Percentiles rank a stretch among this genome's conserved stretches.
These are phyloP conservation scores for Solenodon paradoxus DNA, from an alignment of 2,113 vertebrate genomes.

Conservation along the genomic window DNA sequence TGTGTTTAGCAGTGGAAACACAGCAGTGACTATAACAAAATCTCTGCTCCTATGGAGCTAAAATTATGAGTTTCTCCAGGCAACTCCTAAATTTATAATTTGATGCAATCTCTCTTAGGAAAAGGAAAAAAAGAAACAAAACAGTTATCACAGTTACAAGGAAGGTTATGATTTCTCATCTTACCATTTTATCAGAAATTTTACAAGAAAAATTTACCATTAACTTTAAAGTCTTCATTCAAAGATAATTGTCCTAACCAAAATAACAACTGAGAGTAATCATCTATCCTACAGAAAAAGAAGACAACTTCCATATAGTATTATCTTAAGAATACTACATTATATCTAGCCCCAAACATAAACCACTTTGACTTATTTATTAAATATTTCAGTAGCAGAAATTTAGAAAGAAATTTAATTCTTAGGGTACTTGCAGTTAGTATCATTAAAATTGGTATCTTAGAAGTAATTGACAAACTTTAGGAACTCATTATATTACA, in stretches of 20 bases:
- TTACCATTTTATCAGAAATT: too few species aligned
- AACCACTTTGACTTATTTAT: not conserved
- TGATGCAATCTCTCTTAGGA: not conserved
- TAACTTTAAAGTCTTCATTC: not conserved
- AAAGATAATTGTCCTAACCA: not conserved
- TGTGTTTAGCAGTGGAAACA: not conserved
- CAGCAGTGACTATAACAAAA: not conserved
- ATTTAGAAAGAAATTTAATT: not conserved
- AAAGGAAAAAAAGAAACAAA: not conserved
- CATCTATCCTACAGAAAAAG: not conserved
- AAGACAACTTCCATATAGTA: not conserved
- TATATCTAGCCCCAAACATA: not conserved
- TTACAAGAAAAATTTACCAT: conserved; percentile 1
- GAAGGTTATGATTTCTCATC: not conserved
- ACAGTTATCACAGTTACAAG: not conserved
- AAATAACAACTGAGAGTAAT: not conserved
- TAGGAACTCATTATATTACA: not conserved
- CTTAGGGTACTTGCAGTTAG: not conserved
- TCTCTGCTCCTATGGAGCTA: not conserved
- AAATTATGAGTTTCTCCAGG: not conserved
- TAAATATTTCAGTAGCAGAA: not conserved
- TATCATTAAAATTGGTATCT: not conserved
- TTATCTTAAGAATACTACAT: not conserved
- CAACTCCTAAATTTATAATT: not conserved
- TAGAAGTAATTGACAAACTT: not conserved